Base-by-base conservation (phyloP, 2,113 vertebrate species). In the Petromus typicus region DNA sequence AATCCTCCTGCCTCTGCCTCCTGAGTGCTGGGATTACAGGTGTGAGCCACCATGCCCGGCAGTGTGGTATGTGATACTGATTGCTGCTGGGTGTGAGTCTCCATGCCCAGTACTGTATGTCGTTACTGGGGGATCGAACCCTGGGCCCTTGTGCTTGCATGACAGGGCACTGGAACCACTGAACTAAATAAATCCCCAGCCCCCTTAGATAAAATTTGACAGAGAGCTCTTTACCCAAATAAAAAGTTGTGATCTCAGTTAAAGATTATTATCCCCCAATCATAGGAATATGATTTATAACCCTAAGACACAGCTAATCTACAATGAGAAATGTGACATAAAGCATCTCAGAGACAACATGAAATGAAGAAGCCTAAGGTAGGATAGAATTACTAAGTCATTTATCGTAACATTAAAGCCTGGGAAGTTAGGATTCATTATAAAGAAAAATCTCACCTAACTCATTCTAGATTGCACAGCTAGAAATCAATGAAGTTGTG, bases 371-470 rank as follows among this genome's bases (percentile, higher is more conserved):
- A 51, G 5, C 3, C 32, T 87, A 59, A 66, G 14, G 10, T 2
- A 73, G 12, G 45, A 40, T 23, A 93, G 66, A 20, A 90, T 79
- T 86, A 90, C 10, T 51, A 22, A 71, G 20, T 54, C 0, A 32
- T 91, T 86, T 85, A 82, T 25, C 76, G 48, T 37, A 89, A 79
- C n/a, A 85, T 37, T 61, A 79, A 86, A 92, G 57, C 34, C 63
- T 57, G 5, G 20, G 43, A 40, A 90, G 45, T 81, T 87, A 91
- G 30, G 18, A 91, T 91, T 87, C 86, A 95, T 89, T 85, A 75
- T 84, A 96, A 90, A 86, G 16, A 20, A 90, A 94, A 48, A 86
- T 54, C n/a, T 81, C 78, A 86, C 82, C 61, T 95, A 84, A 91
- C 1, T 64, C 81, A 92, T 59, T 56, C 57, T 54, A 34, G 0